phyloP scores from a whole-genome alignment of 2,888 invertebrate genomes.

The Villa cingulata region DNA sequence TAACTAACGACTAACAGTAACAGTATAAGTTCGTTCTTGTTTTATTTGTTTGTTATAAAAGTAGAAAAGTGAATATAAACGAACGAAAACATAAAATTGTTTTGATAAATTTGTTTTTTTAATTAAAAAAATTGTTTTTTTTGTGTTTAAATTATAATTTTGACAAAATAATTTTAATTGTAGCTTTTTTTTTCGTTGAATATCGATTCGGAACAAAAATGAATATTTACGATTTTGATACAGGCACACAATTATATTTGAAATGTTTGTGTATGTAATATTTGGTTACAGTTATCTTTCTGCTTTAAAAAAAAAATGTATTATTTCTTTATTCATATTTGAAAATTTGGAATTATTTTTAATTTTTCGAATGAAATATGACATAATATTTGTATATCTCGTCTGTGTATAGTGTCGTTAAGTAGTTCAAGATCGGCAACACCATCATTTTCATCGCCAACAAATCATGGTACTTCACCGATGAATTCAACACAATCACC shows the following conservation, averaged over 20 bases:
- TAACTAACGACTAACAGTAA: no score
- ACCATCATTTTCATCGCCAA: slow-evolving; percentile 73
- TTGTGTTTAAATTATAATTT: not conserved
- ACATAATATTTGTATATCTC: no score
- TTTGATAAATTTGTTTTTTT: not conserved
- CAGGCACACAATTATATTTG: slow-evolving; percentile 30
- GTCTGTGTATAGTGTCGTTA: slow-evolving; percentile 62
- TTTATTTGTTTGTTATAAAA: not conserved
- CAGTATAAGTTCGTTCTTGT: no score
- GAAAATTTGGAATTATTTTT: slow-evolving; percentile 5
- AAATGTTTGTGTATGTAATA: slow-evolving; percentile 36
- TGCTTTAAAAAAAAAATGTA: not conserved
- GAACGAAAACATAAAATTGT: not conserved
- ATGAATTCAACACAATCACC: slow-evolving; percentile 50
- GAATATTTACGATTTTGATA: slow-evolving; percentile 26
- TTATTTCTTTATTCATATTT: not conserved
- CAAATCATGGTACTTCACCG: slow-evolving; percentile 53
- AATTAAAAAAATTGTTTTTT: not conserved
- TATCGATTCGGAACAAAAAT: not conserved
- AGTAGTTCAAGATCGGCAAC: slow-evolving; percentile 89
- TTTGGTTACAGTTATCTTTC: not conserved
- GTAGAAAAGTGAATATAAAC: not conserved
- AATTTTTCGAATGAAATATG: no score
- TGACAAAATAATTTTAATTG: no score
- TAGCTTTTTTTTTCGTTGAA: not conserved